Conservation (phyloP, 2,888 invertebrate genomes). For the Elmis aenea region DNA sequence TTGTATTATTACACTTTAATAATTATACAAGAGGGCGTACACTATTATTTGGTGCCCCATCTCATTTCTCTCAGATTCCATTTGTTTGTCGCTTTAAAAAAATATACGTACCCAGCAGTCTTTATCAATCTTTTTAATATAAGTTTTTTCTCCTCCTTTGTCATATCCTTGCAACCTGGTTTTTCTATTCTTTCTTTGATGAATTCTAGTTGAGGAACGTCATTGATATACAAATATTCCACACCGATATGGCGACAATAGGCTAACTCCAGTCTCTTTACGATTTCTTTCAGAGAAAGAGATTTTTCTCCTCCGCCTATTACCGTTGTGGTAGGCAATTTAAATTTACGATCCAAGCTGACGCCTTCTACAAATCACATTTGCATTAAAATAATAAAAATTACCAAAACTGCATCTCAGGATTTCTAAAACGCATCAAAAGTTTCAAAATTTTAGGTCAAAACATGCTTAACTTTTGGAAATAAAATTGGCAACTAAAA, state of each 20-base stretch:
- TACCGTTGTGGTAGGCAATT: neutral
- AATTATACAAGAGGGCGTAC: too few species aligned
- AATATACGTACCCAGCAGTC: neutral
- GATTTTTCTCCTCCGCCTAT: neutral
- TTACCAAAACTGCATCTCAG: too few species aligned
- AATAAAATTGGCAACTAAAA: too few species aligned
- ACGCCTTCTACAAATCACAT: neutral
- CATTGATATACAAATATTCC: neutral
- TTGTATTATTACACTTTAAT: too few species aligned
- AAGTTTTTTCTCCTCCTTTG: neutral
- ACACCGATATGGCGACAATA: neutral
- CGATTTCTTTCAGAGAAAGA: neutral
- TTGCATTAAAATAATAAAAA: too few species aligned
- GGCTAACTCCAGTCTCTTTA: neutral
- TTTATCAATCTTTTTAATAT: neutral
- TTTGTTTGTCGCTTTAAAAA: too few species aligned
- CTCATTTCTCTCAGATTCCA: too few species aligned
- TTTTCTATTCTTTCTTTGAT: neutral
- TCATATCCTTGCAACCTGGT: constrained; percentile 1
- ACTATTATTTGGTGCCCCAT: too few species aligned
- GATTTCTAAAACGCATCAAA: too few species aligned
- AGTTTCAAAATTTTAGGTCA: too few species aligned
- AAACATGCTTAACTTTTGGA: too few species aligned
- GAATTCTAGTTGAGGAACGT: neutral
- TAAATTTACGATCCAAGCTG: neutral